Evolutionary conservation across 2,113 vertebrate genomes (phyloP).

Genomic region (Pachyramphus minor): DNA sequence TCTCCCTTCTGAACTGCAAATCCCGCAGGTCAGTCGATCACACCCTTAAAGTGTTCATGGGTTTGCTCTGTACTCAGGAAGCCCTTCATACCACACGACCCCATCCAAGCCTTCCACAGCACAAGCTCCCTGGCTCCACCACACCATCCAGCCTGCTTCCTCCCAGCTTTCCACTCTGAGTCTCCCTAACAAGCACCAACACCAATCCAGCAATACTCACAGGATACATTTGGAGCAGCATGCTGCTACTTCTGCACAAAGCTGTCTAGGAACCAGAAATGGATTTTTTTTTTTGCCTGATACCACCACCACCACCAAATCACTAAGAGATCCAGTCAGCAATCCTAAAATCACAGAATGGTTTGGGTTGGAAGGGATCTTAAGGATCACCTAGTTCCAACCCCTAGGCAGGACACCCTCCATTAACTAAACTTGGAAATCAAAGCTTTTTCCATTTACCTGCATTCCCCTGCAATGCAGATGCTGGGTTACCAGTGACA

Average conservation of each 20-base stretch:
- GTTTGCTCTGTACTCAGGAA: neutral
- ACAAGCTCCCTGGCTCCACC: neutral
- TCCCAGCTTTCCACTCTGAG: neutral
- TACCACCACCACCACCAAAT: neutral
- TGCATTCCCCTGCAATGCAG: neutral
- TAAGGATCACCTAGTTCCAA: neutral
- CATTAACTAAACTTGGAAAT: neutral
- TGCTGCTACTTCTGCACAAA: neutral
- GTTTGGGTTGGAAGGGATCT: neutral
- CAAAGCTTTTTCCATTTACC: neutral
- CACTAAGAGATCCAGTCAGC: neutral
- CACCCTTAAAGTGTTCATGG: neutral
- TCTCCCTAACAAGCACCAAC: neutral
- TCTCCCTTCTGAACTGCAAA: neutral
- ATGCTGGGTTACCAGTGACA: neutral
- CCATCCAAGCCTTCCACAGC: neutral
- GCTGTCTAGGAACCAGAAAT: neutral
- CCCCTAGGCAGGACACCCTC: neutral
- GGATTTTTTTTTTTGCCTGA: neutral
- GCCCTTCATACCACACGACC: neutral
- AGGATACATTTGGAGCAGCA: neutral
- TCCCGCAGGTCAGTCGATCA: neutral
- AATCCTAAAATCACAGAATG: neutral
- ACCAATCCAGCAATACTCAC: neutral
- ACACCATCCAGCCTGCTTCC: neutral